phyloP scores from a whole-genome alignment of 1,140 invertebrate species.

The Pseudobourletiella spinata region DNA sequence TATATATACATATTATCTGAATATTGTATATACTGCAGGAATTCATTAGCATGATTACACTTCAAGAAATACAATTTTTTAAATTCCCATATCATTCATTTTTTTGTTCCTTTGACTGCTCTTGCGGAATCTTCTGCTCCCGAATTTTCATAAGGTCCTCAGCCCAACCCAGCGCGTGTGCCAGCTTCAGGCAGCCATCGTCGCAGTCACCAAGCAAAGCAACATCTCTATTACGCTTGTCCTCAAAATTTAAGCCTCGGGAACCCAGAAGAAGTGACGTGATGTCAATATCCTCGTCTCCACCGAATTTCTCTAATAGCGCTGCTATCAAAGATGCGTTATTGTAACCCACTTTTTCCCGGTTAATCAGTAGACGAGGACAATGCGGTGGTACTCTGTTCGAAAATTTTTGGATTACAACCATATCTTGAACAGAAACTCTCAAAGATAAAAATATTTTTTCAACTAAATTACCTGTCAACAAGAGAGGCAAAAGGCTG shows the following conservation, averaged over 20 bases:
- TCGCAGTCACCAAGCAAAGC: constrained; percentile 80
- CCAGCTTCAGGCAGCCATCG: constrained; percentile 65
- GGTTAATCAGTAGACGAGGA: constrained; percentile 75
- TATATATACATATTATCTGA: no score
- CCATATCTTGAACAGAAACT: no score
- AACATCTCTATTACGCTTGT: constrained; percentile 65
- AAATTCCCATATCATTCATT: no score
- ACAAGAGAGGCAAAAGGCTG: constrained; percentile 90
- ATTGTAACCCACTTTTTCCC: constrained; percentile 59
- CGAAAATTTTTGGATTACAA: no score
- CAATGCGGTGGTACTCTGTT: constrained; percentile 58
- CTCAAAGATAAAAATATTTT: no score
- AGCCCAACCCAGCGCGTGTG: constrained; percentile 72
- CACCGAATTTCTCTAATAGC: constrained; percentile 47
- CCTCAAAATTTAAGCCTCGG: constrained; percentile 40
- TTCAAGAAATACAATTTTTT: no score
- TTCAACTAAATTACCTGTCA: constrained; percentile 51
- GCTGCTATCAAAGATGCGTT: constrained; percentile 43
- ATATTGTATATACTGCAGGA: no score
- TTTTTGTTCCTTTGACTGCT: not conserved
- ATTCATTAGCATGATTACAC: no score
- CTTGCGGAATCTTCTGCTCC: not conserved
- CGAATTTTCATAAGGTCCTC: constrained; percentile 29
- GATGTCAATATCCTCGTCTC: constrained; percentile 55
- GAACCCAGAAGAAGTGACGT: constrained; percentile 15